Evolutionary conservation across 2,113 vertebrate genomes (phyloP), one percentile per base, ranked within the genome.

Genomic region (Crocuta crocuta): DNA sequence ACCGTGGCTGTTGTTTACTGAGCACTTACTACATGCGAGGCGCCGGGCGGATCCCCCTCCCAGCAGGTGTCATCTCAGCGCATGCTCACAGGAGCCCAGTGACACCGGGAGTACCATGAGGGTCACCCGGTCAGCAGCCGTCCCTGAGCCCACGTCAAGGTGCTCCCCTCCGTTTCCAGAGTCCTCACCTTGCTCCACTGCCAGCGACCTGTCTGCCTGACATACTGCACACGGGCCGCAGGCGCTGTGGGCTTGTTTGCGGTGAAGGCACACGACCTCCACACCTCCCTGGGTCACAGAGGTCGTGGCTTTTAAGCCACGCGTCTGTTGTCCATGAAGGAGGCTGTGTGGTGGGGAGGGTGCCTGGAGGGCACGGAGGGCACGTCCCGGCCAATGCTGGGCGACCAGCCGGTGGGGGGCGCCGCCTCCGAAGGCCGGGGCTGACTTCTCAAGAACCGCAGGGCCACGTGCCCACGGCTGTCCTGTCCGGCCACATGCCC

Each of bases 51-150:
- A 4, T 5, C 45, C 19, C 84, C 39, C 11, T 0, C 16, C 53
- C 53, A 15, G 55, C 11, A 12, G 17, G 15, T 43, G 1, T 8
- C 10, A 0, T 9, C 39, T 66, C 0, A 0, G 7, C 0, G 6
- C 2, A 4, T 15, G n/a, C 43, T 65, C 83, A 12, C 10, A 2
- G 21, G 79, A 9, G 5, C 58, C 55, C 10, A 0, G 15, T 1
- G 35, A 35, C 1, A 0, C 12, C 2, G 50, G 50, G 50, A 50
- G 6, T 0, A 16, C 11, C 50, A 0, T 2, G 24, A 3, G 16
- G 11, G 58, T 24, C 35, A 8, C 61, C 70, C 3, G 0, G 12
- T 7, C 71, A 1, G 31, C 0, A 0, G 45, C 1, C 1, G 0
- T 8, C 48, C 61, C 19, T 0, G 3, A 17, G 71, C 16, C 23